Conservation (phyloP, 2,113 vertebrate genomes). For the Epinephelus lanceolatus region DNA sequence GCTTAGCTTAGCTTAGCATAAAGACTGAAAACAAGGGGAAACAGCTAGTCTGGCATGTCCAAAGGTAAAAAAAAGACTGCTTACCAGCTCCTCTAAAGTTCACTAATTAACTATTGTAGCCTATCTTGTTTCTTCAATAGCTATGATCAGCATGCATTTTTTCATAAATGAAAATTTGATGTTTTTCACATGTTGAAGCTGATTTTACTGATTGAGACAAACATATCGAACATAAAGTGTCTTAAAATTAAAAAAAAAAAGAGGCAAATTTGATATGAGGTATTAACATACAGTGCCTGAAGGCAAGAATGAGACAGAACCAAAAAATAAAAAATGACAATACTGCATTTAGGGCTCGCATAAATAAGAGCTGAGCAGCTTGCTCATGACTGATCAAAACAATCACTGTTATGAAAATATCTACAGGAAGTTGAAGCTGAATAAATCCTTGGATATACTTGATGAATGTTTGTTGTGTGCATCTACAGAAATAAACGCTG, state of each 20-base stretch:
- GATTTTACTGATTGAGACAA: conserved; percentile 2
- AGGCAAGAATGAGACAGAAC: conserved; percentile 13
- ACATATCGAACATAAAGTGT: neutral
- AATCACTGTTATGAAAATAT: neutral
- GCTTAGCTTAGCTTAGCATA: too few species aligned
- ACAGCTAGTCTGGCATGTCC: neutral
- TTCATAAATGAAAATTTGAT: neutral
- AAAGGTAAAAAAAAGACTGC: neutral
- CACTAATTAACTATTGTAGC: neutral
- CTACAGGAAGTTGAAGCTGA: neutral
- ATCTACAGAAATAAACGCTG: neutral
- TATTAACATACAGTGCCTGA: conserved; percentile 5
- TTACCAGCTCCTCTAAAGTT: neutral
- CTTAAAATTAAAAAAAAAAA: conserved; percentile 11
- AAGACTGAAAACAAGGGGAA: neutral
- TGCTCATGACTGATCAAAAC: neutral
- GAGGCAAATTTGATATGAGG: conserved; percentile 13
- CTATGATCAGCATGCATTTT: conserved; percentile 8
- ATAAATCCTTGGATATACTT: conserved; percentile 3
- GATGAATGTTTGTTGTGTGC: neutral
- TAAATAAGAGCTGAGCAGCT: conserved; percentile 6
- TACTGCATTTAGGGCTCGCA: conserved; percentile 2
- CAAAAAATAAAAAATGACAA: conserved; percentile 8
- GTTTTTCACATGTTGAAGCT: conserved; percentile 3
- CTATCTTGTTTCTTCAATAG: neutral